Base-by-base conservation (phyloP, 2,888 invertebrate species). In the Unio delphinus region DNA sequence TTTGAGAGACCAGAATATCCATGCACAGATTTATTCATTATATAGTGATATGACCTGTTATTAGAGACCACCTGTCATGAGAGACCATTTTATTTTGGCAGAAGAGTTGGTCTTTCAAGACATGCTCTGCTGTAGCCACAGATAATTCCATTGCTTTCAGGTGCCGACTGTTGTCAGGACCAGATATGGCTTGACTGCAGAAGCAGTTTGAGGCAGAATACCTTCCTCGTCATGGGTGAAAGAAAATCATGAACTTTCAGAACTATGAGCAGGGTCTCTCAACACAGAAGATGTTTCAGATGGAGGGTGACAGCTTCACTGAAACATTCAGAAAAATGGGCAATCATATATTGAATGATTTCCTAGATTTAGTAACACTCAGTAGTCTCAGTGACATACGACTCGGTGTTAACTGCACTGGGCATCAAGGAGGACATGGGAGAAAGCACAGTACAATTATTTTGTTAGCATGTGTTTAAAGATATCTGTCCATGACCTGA, bases 61-160 rank as follows among this genome's bases (percentile, higher is more conserved):
- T 23, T 23, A 23, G 23, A 23, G 23, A 23, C 23, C 23, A 23
- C 23, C 23, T 23, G 23, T 23, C 23, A 23, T 23, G 23, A 23
- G 23, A 23, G 23, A 23, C 23, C 23, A 23, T 23, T 23, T 23
- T 23, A 23, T 23, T 23, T 23, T 23, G 23, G 23, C 23, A 23
- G 23, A 23, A 23, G 23, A 23, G 23, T 23, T 23, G 23, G 23
- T 23, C 23, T 23, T 23, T 23, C 23, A 23, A 23, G 23, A 23
- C 23, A 23, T 0, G 23, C 23, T 23, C 23, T 23, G 23, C 23
- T 23, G 23, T 23, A 20, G 28, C 68, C 55, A 73, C 69, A 26
- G 73, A 76, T 61, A 70, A 69, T 34, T 70, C 68, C 23, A 20
- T 7, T 30, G 54, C 63, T 20, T 63, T 63, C 63, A 7, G 63